Conservation (phyloP, 2,113 vertebrate genomes). For the Cyanoliseus patagonus region DNA sequence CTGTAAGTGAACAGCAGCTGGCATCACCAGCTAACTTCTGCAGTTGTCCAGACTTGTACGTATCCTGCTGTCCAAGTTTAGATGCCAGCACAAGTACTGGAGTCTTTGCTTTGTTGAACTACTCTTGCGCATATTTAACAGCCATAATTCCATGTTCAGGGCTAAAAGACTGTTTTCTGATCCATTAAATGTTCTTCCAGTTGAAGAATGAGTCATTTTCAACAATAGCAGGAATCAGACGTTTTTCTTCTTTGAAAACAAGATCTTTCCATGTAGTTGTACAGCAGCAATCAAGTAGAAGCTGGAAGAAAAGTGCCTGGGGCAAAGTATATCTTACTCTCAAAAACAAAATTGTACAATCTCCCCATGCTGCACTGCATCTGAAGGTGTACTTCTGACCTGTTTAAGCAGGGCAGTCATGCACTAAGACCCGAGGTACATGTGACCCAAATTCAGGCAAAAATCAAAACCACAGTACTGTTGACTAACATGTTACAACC, state of each 20-base stretch:
- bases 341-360: background rate
- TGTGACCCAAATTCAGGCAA: background rate
- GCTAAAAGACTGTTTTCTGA: background rate
- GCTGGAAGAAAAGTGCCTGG: background rate
- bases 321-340: background rate
- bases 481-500: background rate
- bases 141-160: background rate
- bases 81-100: background rate
- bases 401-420: background rate
- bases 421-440: background rate
- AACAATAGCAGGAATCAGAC: background rate
- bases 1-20: background rate
- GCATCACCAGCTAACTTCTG: background rate
- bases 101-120: background rate
- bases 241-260: background rate
- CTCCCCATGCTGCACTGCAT: background rate
- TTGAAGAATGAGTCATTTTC: background rate
- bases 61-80: background rate
- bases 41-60: background rate
- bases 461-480: background rate
- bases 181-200: background rate
- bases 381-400: background rate
- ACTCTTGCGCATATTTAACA: background rate
- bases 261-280: background rate
- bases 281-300: background rate